Evolutionary conservation across 2,888 invertebrate species (phyloP).

Genomic region (Pristionchus exspectatus): DNA sequence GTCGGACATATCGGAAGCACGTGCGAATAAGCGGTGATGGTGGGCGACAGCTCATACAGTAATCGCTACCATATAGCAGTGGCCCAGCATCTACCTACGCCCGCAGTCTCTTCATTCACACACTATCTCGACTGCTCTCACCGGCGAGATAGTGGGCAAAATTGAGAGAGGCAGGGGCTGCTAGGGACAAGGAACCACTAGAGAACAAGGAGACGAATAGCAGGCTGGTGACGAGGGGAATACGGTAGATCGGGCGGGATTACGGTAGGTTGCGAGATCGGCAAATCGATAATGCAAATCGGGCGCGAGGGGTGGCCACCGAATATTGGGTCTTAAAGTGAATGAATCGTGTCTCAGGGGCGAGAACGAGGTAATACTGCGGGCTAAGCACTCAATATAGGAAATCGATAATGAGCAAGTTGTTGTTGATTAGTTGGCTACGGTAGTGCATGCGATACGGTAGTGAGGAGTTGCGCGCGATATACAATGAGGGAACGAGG

Average conservation of each 20-base stretch:
- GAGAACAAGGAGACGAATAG: constrained; percentile 40
- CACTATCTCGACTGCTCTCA: background rate
- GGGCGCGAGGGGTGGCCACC: background rate
- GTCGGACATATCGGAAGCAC: constrained; percentile 11
- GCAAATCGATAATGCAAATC: constrained; percentile 18
- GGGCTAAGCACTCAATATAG: constrained; percentile 2
- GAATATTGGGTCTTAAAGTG: background rate
- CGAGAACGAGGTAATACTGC: background rate
- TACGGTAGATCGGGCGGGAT: background rate
- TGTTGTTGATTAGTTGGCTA: constrained; percentile 16
- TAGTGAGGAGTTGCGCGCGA: constrained; percentile 14
- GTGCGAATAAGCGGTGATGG: constrained; percentile 30
- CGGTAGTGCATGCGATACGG: constrained; percentile 1
- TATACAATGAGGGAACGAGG: constrained; percentile 25
- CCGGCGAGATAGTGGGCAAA: background rate
- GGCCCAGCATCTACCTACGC: background rate
- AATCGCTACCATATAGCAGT: background rate
- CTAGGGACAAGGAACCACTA: constrained; percentile 18
- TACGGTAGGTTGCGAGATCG: constrained; percentile 18
- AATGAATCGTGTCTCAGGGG: constrained; percentile 13
- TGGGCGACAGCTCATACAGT: background rate
- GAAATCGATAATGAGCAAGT: background rate
- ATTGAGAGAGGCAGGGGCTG: background rate
- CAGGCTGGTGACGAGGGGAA: background rate
- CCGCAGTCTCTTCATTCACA: background rate